These are phyloP conservation scores for Phalacrocorax pelagicus DNA, from an alignment of 2,113 vertebrate species.

Conservation along the genomic window DNA sequence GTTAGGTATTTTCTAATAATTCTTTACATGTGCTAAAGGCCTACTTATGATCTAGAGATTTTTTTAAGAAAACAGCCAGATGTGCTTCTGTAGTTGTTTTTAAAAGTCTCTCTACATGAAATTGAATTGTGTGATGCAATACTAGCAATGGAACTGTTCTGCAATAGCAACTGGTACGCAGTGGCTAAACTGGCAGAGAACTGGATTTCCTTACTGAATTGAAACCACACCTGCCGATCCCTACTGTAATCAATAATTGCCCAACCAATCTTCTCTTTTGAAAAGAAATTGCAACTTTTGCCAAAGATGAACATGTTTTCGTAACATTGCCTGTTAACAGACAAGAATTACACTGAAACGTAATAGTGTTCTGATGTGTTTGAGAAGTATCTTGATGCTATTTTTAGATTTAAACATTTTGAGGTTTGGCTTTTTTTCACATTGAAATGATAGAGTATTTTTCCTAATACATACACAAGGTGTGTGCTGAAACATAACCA, in stretches of 20 bases:
- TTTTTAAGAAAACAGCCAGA: neutral
- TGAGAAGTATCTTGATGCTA: neutral
- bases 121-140: neutral
- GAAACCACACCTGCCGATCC: neutral
- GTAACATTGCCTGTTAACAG: neutral
- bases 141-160: neutral
- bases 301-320: neutral
- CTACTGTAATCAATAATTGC: neutral
- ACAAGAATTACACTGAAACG: neutral
- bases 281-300: neutral
- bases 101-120: neutral
- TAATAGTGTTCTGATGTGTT: neutral
- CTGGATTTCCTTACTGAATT: neutral
- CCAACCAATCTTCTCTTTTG: neutral
- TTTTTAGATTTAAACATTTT: neutral
- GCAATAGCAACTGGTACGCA: neutral
- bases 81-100: neutral
- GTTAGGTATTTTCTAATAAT: neutral
- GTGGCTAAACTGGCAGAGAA: neutral
- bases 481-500: neutral
- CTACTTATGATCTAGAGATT: neutral
- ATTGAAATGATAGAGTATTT: neutral
- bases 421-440: neutral
- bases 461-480: neutral
- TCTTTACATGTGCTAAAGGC: neutral